Base-by-base conservation (phyloP, 2,113 vertebrate genomes). In the Prionailurus bengalensis region DNA sequence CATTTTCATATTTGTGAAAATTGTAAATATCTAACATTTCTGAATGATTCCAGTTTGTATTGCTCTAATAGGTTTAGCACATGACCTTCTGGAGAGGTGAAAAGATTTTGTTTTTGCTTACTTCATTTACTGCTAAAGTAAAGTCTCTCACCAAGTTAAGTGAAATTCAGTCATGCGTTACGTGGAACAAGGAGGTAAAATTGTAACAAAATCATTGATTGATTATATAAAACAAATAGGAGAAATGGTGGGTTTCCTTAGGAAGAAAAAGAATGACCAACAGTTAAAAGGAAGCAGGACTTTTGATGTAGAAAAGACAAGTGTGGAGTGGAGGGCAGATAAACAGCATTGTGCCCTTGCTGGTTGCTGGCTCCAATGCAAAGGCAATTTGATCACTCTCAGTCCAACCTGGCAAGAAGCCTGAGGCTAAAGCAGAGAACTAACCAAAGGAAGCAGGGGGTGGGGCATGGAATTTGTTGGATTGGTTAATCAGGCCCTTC, bases 401-500 rank as follows among this genome's bases (percentile, higher is more conserved):
- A 27, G 91, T 15, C 73, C 78, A 95, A n/a, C n/a, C 91, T 97
- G 97, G 98, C 97, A 65, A 31, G 51, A 21, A 42, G 92, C 96
- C 96, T 48, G 11, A 10, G 63, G 80, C 51, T 88, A 96, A 36
- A 95, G 65, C 74, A 66, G 87, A 98, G 91, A 95, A 71, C 65
- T 55, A 89, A 91, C 45, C 58, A 1, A 19, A 73, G 95, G 96
- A 96, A 95, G 81, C 39, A 48, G 94, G 73, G 93, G 76, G 91
- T 94, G 94, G 95, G 96, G 95, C 33, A 39, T 29, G 66, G 91
- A 94, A 95, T 92, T 89, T 93, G 93, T 93, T 91, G 97, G 97
- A 91, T 55, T 96, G 95, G 71, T 91, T 98, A 82, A 98, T 96
- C 94, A 82, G 85, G 97, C 97, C 97, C 91, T 97, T 97, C 97